Base-by-base conservation (phyloP, 1,140 invertebrate species). In the Neuroterus valhalla region DNA sequence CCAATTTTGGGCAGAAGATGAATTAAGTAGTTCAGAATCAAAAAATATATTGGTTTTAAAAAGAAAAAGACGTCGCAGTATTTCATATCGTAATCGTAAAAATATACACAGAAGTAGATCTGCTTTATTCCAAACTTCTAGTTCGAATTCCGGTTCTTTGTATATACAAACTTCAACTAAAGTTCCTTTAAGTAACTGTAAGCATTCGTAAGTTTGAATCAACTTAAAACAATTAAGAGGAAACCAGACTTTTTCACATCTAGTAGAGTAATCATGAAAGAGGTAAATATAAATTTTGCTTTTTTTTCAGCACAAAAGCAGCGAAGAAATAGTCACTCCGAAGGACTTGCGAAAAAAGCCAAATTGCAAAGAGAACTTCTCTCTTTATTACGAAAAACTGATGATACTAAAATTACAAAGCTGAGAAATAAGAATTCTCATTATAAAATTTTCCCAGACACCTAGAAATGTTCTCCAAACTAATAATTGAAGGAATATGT, bases 1-100 rank as follows among this genome's bases (percentile, higher is more conserved):
- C 8, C 81, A 82, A 66, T 86, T 85, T 72, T 86, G 85, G 85
- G 85, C 83, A 0, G 85, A 86, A 62, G 84, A 86, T 68, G 85
- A 86, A 76, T 71, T 81, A 45, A 86, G 84, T 45, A 78, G 72
- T 66, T 77, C 79, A 8, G 85, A 86, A 52, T 85, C 83, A 26
- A 80, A 67, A 38, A 66, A 74, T 2, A 69, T 48, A 46, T 73
- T 81, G 50, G 66, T 75, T 5, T 11, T 45, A 8, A 83, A 66
- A 73, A 74, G 78, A 12, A 86, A 83, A 45, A 81, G 81, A 67
- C 76, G 81, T n/a, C 80, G 26, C 15, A 86, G 80, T 73, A 46
- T 82, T 3, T 77, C 84, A 38, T 85, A 85, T 42, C 78, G 85
- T 43, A 85, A 86, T 78, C 80, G 80, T 5, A 75, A 67, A 38